phyloP scores from a whole-genome alignment of 2,113 vertebrate genomes.

The Polyodon spathula region DNA sequence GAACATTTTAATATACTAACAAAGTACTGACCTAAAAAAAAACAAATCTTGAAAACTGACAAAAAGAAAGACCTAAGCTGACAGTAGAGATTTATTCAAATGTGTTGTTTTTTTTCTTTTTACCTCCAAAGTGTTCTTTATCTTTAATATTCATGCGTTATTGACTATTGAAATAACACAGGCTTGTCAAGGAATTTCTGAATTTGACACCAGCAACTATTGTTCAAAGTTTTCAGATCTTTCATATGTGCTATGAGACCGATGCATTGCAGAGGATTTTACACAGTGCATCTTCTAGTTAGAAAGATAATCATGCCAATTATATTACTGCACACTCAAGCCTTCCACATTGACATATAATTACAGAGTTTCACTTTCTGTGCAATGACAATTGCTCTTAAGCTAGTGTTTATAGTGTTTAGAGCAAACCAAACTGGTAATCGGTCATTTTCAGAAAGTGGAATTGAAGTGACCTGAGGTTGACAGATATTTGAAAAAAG shows the following conservation, averaged over 20 bases:
- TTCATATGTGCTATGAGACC: conserved; percentile 6
- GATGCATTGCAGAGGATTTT: background rate
- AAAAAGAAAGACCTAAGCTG: conserved; percentile 6
- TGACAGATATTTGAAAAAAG: conserved; percentile 48
- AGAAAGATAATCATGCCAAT: conserved; percentile 1
- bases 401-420: background rate
- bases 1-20: too few species aligned
- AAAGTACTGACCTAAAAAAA: too few species aligned
- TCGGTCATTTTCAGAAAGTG: conserved; percentile 49
- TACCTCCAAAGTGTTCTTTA: conserved; percentile 5
- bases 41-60: conserved; percentile 4
- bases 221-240: conserved; percentile 8
- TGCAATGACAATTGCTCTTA: conserved; percentile 31
- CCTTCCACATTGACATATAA: conserved; percentile 24
- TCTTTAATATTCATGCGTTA: conserved; percentile 9
- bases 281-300: background rate
- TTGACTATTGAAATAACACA: conserved; percentile 1
- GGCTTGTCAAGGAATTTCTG: conserved; percentile 10
- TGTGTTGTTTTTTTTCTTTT: background rate
- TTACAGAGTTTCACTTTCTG: conserved; percentile 42
- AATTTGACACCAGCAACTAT: background rate
- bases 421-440: conserved; percentile 24
- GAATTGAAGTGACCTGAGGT: conserved; percentile 43
- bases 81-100: conserved; percentile 11
- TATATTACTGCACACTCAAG: background rate